Evolutionary conservation across 2,113 vertebrate genomes (phyloP).

Genomic region (Peromyscus polionotus): DNA sequence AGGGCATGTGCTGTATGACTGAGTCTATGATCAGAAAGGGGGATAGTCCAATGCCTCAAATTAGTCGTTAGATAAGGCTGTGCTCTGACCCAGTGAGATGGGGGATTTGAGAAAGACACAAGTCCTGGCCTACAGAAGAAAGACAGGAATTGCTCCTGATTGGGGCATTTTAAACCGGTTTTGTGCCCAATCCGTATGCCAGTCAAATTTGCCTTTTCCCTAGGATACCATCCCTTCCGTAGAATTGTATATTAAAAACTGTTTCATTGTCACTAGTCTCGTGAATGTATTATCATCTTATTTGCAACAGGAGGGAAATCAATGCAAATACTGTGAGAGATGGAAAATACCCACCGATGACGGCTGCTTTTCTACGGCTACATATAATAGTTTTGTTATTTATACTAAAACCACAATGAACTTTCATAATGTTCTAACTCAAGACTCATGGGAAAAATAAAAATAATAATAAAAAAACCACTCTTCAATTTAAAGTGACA

Average conservation of each 20-base stretch:
- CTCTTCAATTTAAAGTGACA: neutral
- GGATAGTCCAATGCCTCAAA: neutral
- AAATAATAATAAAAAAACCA: neutral
- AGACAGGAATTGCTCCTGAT: neutral
- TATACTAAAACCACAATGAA: neutral
- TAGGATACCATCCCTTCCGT: neutral
- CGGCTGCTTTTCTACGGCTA: conserved; percentile 42
- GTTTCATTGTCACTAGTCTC: neutral
- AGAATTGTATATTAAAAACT: neutral
- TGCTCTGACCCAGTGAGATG: neutral
- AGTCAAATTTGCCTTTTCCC: neutral
- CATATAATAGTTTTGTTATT: conserved; percentile 33
- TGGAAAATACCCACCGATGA: conserved; percentile 35
- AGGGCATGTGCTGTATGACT: neutral
- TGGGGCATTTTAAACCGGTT: neutral
- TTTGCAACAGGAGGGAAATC: neutral
- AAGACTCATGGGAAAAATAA: neutral
- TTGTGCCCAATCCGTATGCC: neutral
- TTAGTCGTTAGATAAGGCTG: neutral
- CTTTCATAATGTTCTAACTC: conserved; percentile 43
- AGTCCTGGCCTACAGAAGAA: neutral
- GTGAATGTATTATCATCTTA: neutral
- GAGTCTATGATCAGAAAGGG: neutral
- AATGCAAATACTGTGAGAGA: conserved; percentile 33
- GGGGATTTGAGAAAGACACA: neutral